Evolutionary conservation across 2,888 invertebrate species (phyloP), one percentile per base, ranked within the genome.

Genomic region (Phorcus lineatus): DNA sequence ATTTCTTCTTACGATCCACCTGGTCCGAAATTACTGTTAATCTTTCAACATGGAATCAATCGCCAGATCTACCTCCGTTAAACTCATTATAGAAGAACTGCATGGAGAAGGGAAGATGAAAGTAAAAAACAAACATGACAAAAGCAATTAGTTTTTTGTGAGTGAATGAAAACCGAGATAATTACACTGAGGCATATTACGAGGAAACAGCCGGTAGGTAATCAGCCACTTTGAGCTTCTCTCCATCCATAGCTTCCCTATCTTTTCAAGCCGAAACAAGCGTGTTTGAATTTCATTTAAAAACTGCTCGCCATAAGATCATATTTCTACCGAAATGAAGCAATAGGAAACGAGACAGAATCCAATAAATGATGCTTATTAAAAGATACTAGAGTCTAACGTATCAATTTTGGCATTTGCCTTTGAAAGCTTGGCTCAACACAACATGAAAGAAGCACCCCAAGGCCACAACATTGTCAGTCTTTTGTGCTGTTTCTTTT

Each of bases 291-390:
- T 70, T 70, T 70, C 70, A 70, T 70, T 31, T 70, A 70, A 70
- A 70, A 70, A 31, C 70, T 70, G 36, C 70, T 70, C 36, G 40
- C 70, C 40, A 36, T 70, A 70, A 70, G 70, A 70, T 70, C 70
- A 40, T 40, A 70, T 70, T 70, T 70, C 70, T 70, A 36, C 70
- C 19, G 40, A 70, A 70, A 31, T 70, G 70, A 70, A 70, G 70
- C 70, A 70, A 40, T 70, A 70, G 70, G 40, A 70, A 70, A 36
- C 70, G 36, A 19, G 40, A 70, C 70, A 11, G 40, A 36, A 70
- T 70, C 40, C 70, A 70, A 70, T 70, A 70, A 70, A 70, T 70
- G 70, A 70, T 70, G 70, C 70, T 70, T 70, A 70, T 70, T 70
- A 70, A 36, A 70, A 36, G 70, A 70, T 70, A 70, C 70, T 70